phyloP scores from a whole-genome alignment of 2,113 vertebrate species.

The Boulengeromyrus knoepffleri region DNA sequence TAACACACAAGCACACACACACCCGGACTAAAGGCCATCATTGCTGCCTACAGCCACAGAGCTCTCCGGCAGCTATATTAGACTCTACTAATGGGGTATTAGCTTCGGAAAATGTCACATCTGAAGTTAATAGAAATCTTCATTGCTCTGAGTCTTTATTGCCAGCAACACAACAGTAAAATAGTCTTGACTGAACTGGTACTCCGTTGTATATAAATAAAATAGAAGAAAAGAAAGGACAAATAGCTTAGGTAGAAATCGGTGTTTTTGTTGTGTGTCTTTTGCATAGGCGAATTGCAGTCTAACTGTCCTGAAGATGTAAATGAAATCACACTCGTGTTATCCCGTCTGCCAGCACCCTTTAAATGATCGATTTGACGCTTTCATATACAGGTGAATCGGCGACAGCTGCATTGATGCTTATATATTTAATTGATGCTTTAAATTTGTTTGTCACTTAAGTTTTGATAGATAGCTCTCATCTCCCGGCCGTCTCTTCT shows the following conservation, averaged over 20 bases:
- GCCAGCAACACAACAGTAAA: constrained; percentile 12
- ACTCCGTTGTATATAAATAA: constrained; percentile 32
- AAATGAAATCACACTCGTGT: not conserved
- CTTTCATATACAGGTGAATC: not conserved
- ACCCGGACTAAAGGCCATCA: constrained; percentile 34
- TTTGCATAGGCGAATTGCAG: constrained; percentile 16
- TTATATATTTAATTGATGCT: not conserved
- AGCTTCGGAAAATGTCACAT: constrained; percentile 39
- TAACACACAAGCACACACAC: not conserved
- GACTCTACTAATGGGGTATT: constrained; percentile 46
- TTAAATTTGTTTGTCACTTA: not conserved
- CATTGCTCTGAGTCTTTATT: constrained; percentile 35
- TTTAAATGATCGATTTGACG: not conserved
- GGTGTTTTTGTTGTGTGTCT: constrained; percentile 25
- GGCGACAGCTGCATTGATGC: not conserved
- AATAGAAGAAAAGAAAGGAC: constrained; percentile 15
- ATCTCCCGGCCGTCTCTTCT: not conserved
- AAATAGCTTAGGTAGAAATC: constrained; percentile 34
- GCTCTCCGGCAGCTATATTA: constrained; percentile 33
- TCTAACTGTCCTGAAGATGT: not conserved
- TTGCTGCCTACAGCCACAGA: constrained; percentile 27
- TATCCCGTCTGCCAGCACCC: not conserved
- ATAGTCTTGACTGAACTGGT: constrained; percentile 25
- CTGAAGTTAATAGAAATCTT: constrained; percentile 43
- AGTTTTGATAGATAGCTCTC: not conserved